Percentiles rank a stretch among this genome's conserved stretches.
These are phyloP conservation scores for Champsocephalus esox DNA, from an alignment of 2,797 vertebrate species.

Conservation along the genomic window DNA sequence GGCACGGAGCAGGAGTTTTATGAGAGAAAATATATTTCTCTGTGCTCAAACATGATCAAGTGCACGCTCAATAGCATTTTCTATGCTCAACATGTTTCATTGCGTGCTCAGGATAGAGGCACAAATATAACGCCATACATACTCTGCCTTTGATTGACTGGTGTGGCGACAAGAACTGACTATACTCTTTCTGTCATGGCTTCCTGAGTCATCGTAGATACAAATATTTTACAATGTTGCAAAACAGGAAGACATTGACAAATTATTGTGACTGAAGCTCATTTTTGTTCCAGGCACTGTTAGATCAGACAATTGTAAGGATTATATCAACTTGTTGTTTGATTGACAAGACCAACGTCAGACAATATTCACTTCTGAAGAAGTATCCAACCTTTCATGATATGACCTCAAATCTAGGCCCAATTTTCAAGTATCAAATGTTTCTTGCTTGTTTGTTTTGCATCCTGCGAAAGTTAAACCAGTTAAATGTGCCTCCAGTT, in stretches of 20 bases:
- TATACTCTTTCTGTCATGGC: background rate
- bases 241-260: background rate
- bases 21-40: no score
- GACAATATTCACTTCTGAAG: background rate
- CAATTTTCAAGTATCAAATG: background rate
- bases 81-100: no score
- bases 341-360: background rate
- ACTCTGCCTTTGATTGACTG: no score
- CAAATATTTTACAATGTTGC: background rate
- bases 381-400: background rate
- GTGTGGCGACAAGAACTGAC: background rate
- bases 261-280: background rate
- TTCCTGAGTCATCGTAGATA: background rate
- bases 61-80: no score
- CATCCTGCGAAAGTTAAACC: slow-evolving; percentile 1
- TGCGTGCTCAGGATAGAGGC: no score
- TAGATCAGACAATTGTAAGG: background rate
- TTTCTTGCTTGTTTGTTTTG: background rate
- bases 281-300: background rate
- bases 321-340: background rate
- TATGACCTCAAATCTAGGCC: background rate
- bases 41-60: no score
- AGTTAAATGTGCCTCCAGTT: background rate
- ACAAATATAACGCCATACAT: no score
- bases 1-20: no score